Evolutionary conservation across 1,140 invertebrate genomes (phyloP), one percentile per base, ranked within the genome.

Genomic region (Ridgeia piscesae): DNA sequence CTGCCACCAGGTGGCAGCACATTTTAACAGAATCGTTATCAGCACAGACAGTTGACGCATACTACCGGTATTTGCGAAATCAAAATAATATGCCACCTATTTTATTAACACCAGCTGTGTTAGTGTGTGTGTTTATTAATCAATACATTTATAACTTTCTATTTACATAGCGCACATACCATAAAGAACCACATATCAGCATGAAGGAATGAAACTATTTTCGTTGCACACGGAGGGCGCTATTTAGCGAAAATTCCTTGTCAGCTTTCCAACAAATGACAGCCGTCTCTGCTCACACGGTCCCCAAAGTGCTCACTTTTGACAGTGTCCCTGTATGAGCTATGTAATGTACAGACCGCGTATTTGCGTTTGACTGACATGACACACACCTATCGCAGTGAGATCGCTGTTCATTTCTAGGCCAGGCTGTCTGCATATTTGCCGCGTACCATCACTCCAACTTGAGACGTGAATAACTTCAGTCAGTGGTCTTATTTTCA

Each of bases 361-460:
- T 77, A 77, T 77, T 27, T 77, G 58, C 58, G 17, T 77, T 77
- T 77, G 58, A 77, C 27, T 9, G 58, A 77, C 58, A 77, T 50
- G 48, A 21, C 48, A 77, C 58, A 77, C 58, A 77, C 58, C 58
- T 77, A 77, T 77, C 58, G 27, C 11, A 11, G 42, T 77, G 58
- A 77, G 58, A 77, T 77, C 27, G 58, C 58, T 77, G 58, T 77
- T 77, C 58, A 77, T 77, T 77, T 77, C 58, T 77, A 77, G 58
- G 58, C 27, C 58, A 77, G 58, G 58, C 58, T 31, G 58, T 77
- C 58, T 77, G 58, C 58, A 77, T 77, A 77, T 77, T 77, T 77
- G 58, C 58, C 27, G 58, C 4, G 58, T 31, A 21, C 58, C 58
- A 77, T 77, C 58, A 77, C 58, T 77, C 58, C 27, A 77, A 77